Evolutionary conservation across 2,113 vertebrate genomes (phyloP).

Genomic region (Anthoscopus minutus): DNA sequence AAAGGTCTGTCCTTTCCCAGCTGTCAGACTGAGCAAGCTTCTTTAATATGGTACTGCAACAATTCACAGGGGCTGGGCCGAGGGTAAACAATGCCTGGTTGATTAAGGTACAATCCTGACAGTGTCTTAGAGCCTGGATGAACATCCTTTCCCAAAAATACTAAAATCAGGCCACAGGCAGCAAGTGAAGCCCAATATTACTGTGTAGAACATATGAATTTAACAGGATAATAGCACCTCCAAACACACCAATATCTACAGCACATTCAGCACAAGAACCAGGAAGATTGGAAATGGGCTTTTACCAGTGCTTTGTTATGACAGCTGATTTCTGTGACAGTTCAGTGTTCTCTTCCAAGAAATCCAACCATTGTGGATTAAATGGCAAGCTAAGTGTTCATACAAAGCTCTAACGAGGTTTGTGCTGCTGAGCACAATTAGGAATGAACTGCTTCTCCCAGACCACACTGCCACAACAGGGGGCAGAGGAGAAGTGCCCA

Average conservation of each 20-base stretch:
- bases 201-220: background rate
- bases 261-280: background rate
- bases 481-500: background rate
- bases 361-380: background rate
- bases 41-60: background rate
- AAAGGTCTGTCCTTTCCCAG: background rate
- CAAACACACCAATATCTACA: background rate
- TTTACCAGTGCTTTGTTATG: background rate
- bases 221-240: background rate
- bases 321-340: background rate
- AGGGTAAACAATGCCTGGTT: background rate
- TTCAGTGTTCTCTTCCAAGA: background rate
- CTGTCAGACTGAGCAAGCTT: background rate
- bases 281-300: background rate
- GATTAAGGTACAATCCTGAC: background rate
- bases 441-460: background rate
- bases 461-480: accelerated
- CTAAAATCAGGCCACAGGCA: background rate
- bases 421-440: background rate
- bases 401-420: background rate
- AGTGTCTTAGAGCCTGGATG: background rate
- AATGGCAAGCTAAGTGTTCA: accelerated
- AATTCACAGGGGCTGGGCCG: background rate
- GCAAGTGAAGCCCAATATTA: background rate
- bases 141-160: background rate